Percentiles rank a stretch among this genome's conserved stretches.
phyloP scores from a whole-genome alignment of 2,113 vertebrate genomes.

The Peucedramus taeniatus region DNA sequence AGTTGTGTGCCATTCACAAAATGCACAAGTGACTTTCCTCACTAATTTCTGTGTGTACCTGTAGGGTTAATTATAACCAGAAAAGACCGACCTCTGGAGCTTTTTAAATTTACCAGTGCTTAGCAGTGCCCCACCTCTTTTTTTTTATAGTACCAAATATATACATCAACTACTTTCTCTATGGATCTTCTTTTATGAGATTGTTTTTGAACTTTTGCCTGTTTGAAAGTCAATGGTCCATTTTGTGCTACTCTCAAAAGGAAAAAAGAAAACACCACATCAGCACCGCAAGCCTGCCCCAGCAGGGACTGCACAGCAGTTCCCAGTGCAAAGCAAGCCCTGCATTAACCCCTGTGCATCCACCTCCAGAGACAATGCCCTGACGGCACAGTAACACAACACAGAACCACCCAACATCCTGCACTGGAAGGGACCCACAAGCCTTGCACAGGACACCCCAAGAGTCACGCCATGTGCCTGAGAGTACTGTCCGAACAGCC shows the following conservation, averaged over 20 bases:
- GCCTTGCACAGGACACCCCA: not conserved
- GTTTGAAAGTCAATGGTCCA: not conserved
- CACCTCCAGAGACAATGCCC: fast-evolving
- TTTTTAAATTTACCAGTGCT: not conserved
- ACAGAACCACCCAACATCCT: not conserved
- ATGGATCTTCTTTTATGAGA: not conserved
- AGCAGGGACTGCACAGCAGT: not conserved
- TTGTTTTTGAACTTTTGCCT: not conserved
- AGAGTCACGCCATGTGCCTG: not conserved
- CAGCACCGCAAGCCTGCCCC: fast-evolving
- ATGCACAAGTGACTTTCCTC: not conserved
- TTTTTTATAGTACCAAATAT: fast-evolving
- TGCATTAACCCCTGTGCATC: fast-evolving
- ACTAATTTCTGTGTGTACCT: fast-evolving
- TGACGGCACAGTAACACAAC: fast-evolving
- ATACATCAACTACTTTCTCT: not conserved
- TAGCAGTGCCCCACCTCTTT: no score
- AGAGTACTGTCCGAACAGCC: not conserved
- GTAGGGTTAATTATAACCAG: not conserved
- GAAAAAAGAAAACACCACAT: not conserved
- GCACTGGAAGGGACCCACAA: not conserved
- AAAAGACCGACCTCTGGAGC: not conserved
- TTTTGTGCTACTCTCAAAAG: not conserved
- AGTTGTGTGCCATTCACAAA: not conserved
- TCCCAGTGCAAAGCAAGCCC: not conserved